Conservation (phyloP, 2,888 invertebrate species). For the Troilus luridus region DNA sequence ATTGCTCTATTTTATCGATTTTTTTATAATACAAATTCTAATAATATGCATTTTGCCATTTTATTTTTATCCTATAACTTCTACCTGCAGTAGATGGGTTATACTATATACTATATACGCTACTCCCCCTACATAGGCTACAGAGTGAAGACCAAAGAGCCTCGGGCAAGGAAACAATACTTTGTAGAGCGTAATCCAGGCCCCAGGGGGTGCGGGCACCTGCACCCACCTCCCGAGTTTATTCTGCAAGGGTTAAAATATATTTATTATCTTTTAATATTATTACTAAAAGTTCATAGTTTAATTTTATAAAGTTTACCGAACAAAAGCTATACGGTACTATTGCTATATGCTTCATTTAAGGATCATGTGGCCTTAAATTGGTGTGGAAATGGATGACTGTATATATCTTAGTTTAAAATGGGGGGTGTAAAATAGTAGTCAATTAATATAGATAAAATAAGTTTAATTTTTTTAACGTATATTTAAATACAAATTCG, state of each 20-base stretch:
- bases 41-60: no score
- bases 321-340: not conserved
- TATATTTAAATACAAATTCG: no score
- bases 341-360: no score
- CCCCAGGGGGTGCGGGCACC: not conserved
- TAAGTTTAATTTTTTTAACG: no score
- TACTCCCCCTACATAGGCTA: not conserved
- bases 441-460: no score
- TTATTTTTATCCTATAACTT: not conserved
- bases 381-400: no score
- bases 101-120: not conserved
- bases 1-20: no score
- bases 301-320: not conserved
- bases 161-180: constrained; percentile 32
- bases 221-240: not conserved
- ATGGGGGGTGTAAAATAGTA: no score
- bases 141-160: not conserved
- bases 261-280: constrained; percentile 5
- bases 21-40: no score
- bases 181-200: constrained; percentile 29
- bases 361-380: no score
- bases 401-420: no score
- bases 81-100: not conserved
- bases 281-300: not conserved
- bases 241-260: not conserved